Base-by-base conservation (phyloP, 2,888 invertebrate species). In the Morpho achilles region DNA sequence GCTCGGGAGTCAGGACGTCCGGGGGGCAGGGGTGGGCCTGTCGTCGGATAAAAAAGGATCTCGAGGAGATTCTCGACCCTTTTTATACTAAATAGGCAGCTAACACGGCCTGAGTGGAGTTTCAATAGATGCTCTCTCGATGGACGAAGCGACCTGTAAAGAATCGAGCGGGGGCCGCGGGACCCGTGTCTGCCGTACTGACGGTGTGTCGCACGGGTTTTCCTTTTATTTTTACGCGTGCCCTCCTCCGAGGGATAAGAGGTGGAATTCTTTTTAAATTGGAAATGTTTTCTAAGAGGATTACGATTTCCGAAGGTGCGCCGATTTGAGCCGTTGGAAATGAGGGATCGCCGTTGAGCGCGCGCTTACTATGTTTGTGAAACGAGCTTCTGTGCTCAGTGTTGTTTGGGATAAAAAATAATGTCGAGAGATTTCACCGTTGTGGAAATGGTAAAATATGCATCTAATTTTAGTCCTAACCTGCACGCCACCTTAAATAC, bases 11-110 rank as follows among this genome's bases (percentile, higher is more conserved):
- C n/a, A 10, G 45, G 10, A 7, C 45, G 9, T 7, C 45, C n/a
- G 67, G 41, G 62, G 60, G 57, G 60, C 60, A 72, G 71, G 77
- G 76, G 75, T 70, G 76, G 75, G 63, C 69, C 82, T 81, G 73
- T 82, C 82, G 76, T 67, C 77, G 82, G 84, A 82, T 87, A 87
- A 88, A 89, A 83, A 90, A 88, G 87, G 84, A 86, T 87, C 84
- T 86, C 81, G 75, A 59, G 76, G 80, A 82, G 87, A 84, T 80
- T 82, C 84, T 84, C 87, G 88, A 87, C 87, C 88, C 89, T 89
- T 90, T 90, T 89, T 89, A 89, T 89, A 89, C 90, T 90, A 89
- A 90, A 90, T 87, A 90, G 90, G 88, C 89, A 89, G 89, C 86
- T 87, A 89, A 89, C 90, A 87, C 87, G 85, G 85, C 79, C 88